Base-by-base conservation (phyloP, 2,888 invertebrate genomes). In the Drosophila emarginata region DNA sequence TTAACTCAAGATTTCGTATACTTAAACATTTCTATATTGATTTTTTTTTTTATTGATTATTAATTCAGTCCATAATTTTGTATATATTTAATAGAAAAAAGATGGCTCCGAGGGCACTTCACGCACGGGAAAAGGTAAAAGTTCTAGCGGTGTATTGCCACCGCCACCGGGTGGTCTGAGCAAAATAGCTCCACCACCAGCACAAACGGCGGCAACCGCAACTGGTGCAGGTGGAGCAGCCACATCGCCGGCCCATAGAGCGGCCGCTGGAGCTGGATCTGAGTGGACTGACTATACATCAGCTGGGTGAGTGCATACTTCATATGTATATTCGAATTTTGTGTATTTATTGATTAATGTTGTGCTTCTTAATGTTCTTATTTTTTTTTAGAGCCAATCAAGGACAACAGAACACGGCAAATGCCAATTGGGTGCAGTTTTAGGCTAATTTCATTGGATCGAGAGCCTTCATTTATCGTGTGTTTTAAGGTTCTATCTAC, bases 231-330 rank as follows among this genome's bases (percentile, higher is more conserved):
- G 91, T 80, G 91, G 91, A 45, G 89, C 88, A 45, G 89, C 88
- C 60, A 94, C 94, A 6, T 96, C 97, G 12, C 97, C 97, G 37
- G 95, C 95, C 59, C 95, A 96, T 77, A 94, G 95, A 37, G 64
- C 77, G 21, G 82, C 68, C 9, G 94, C 94, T 62, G 92, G 93
- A 69, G 91, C 83, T 53, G 94, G 95, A 12, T 90, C 90, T 9
- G 95, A 95, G 78, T 96, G 96, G 96, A 95, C 96, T 36, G 96
- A 96, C 87, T 96, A 96, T 89, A 95, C 95, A 78, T 95, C 95
- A 70, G 95, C 95, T 72, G 93, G 93, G 94, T 94, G 91, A 83
- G 78, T 60, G 2, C 4, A 18, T 2, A 50, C 11, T 32, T 2
- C 9, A 32, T 32, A 2, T 40, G 4, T 15, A 28, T 45, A 39